Evolutionary conservation across 2,113 vertebrate genomes (phyloP), one percentile per base, ranked within the genome.

Genomic region (Erythrolamprus reginae): DNA sequence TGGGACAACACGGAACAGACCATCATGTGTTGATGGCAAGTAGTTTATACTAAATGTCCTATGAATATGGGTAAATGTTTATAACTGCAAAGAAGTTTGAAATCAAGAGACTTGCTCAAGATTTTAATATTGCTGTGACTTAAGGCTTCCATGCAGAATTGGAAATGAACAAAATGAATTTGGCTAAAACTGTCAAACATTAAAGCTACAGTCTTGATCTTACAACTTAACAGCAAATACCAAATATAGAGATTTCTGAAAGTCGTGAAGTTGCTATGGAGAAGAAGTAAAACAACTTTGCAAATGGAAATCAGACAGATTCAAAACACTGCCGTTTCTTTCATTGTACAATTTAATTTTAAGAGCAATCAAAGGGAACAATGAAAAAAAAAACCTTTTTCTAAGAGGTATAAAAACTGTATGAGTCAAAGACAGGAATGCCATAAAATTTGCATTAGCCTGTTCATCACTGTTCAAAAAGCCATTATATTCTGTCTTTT

Each of bases 11-110:
- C 98, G 99, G 96, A 99, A 99, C 97, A 98, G 98, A 96, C 99
- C 99, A 91, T 99, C 99, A 90, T 99, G 99, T 94, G 99, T 99
- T 48, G 99, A 99, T 89, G 99, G 99, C 98, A 97, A 98, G 98
- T 96, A 95, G 55, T 53, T 92, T 82, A 38, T 88, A 88, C 21
- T 38, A 10, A 88, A 13, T 90, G 2, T 92, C n/a, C 93, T 95
- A 51, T 93, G 53, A 90, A 90, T 92, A 85, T 94, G 91, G 91
- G 65, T 45, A 23, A 82, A 48, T 12, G 23, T 55, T 77, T 28
- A 33, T 23, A 3, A 24, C 24, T 38, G 4, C 45, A 26, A 33
- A 58, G 48, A 47, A 3, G 4, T 91, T 50, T 58, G 51, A 47
- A 33, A 83, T 65, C 13, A n/a, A 45, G 82, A 61, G 15, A 24